Evolutionary conservation across 2,888 invertebrate species (phyloP).

Genomic region (Nemoura dubitans): DNA sequence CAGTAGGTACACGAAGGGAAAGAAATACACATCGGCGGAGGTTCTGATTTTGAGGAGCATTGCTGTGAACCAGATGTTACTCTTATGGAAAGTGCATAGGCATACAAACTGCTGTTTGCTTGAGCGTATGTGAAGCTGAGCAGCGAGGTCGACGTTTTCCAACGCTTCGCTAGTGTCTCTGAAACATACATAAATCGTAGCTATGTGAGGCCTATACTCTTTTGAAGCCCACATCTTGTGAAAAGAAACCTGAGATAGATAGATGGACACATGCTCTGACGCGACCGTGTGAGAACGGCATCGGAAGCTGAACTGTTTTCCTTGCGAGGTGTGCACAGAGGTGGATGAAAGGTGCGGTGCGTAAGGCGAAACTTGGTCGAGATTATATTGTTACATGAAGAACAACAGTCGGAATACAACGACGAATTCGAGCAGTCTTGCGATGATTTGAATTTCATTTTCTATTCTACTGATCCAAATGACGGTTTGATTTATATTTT

Average conservation of each 20-base stretch:
- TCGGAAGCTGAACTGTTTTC: not conserved
- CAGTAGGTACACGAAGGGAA: not conserved
- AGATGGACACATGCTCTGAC: conserved; percentile 43
- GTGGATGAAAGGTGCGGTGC: conserved; percentile 8
- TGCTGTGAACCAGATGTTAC: conserved; percentile 45
- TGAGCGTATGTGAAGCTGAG: conserved; percentile 59
- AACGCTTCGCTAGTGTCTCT: conserved; percentile 50
- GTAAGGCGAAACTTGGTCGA: conserved; percentile 37
- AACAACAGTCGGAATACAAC: conserved; percentile 20
- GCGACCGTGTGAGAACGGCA: not conserved
- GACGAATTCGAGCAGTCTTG: conserved; percentile 8
- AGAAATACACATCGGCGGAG: not conserved
- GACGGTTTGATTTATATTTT: conserved; percentile 1
- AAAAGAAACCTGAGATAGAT: conserved; percentile 49
- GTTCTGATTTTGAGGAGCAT: not conserved
- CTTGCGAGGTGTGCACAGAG: not conserved
- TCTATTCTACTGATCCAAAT: not conserved
- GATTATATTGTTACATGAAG: conserved; percentile 24
- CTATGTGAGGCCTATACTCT: conserved; percentile 39
- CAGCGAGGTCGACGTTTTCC: conserved; percentile 61
- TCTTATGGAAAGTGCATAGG: conserved; percentile 55
- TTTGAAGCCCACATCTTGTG: conserved; percentile 44
- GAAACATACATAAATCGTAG: conserved; percentile 26
- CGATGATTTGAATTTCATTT: conserved; percentile 7
- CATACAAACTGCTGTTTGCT: conserved; percentile 59